Percentiles rank a stretch among this genome's conserved stretches.
These are phyloP conservation scores for Ypsolopha scabrella DNA, from an alignment of 2,888 invertebrate species.

Conservation along the genomic window DNA sequence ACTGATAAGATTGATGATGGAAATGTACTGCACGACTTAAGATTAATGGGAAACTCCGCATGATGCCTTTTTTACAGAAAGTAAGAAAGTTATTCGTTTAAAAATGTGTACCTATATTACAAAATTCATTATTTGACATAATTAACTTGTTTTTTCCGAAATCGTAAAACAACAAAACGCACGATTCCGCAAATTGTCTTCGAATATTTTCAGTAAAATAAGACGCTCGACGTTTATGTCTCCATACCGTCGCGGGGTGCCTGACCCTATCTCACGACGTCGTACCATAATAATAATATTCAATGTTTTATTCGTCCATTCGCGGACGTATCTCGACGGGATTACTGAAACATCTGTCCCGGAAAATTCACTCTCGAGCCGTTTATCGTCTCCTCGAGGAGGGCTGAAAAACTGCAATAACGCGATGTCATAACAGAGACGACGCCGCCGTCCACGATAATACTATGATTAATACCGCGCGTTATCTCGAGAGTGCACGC, in stretches of 20 bases:
- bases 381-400: constrained; percentile 55
- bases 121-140: too few relatives aligned
- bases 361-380: constrained; percentile 63
- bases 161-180: too few relatives aligned
- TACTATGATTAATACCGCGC: constrained; percentile 68
- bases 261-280: constrained; percentile 1
- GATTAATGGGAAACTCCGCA: too few relatives aligned
- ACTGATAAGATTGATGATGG: not conserved
- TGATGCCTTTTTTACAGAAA: too few relatives aligned
- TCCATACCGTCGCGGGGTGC: not conserved
- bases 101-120: too few relatives aligned
- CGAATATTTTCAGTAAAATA: not conserved
- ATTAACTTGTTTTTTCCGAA: too few relatives aligned
- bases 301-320: constrained; percentile 40
- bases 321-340: constrained; percentile 12
- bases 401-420: constrained; percentile 68
- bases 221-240: not conserved
- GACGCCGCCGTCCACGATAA: constrained; percentile 64
- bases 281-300: constrained; percentile 35
- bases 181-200: too few relatives aligned
- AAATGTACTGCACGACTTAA: too few relatives aligned
- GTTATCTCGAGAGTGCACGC: constrained; percentile 67
- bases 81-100: too few relatives aligned
- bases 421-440: constrained; percentile 68
- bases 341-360: constrained; percentile 67